Evolutionary conservation across 2,113 vertebrate genomes (phyloP), one percentile per base, ranked within the genome.

Genomic region (Dicaeum eximium): DNA sequence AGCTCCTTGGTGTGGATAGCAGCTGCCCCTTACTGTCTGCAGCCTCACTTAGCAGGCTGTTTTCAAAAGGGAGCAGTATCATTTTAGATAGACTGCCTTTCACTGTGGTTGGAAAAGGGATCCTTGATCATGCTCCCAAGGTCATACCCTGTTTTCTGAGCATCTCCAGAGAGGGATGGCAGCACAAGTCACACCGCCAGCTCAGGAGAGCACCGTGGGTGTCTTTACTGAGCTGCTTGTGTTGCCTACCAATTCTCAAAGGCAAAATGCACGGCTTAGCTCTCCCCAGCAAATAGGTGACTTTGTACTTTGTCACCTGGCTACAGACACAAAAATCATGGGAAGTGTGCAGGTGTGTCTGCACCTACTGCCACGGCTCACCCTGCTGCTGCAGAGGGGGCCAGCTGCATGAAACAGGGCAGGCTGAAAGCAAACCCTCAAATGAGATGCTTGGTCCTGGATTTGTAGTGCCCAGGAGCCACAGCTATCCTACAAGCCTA

Each of bases 281-380:
- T 75, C 57, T 69, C 6, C n/a, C 11, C 15, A 15, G 42, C 23
- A 69, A 85, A 75, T 0, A 81, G 51, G 50, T 27, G 73, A 54
- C 42, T 74, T 47, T 13, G 23, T 30, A 10, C 16, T 45, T 58
- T n/a, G 25, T 62, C 77, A 71, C 30, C 25, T 12, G 67, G 65
- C 69, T 88, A 25, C 24, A 28, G 51, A 73, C 31, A 75, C 0
- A 6, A 45, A 78, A 47, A 64, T 10, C 56, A 58, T 1, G 6
- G 22, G 12, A 81, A 81, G 31, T 0, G 0, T 2, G 8, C 0
- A 6, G 24, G 19, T 74, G 44, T 61, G 30, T 25, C 54, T 2
- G 3, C 15, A 74, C 11, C 33, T 38, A 74, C 24, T n/a, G 61
- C 65, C 48, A 56, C 0, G 1, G 67, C 38, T 86, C 65, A 69